Conservation (phyloP, 2,113 vertebrate genomes). For the Mormyrus lacerda region DNA sequence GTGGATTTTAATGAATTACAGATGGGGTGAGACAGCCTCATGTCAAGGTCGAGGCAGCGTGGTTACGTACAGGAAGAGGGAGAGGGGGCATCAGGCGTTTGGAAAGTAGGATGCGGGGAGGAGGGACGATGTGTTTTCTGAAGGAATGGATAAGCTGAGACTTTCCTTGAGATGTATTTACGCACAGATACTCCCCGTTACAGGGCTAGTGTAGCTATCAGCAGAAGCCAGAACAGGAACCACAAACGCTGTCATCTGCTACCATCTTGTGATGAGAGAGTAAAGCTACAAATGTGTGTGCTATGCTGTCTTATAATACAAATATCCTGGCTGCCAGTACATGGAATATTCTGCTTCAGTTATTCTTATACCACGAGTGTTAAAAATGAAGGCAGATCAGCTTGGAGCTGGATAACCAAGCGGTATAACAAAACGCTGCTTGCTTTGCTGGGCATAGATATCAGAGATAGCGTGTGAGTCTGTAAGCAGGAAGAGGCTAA, state of each 20-base stretch:
- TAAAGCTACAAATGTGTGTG: not conserved
- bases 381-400: not conserved
- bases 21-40: not conserved
- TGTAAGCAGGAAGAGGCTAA: not conserved
- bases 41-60: not conserved
- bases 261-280: not conserved
- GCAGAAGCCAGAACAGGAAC: not conserved
- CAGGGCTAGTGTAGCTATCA: not conserved
- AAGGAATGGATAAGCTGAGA: not conserved
- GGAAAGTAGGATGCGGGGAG: not conserved
- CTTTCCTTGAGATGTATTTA: not conserved
- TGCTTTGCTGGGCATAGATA: not conserved
- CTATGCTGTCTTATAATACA: not conserved
- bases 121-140: not conserved
- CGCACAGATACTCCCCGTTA: not conserved
- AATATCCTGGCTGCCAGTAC: not conserved
- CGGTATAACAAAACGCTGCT: not conserved
- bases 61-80: not conserved
- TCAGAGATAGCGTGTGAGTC: not conserved
- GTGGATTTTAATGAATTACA: not conserved
- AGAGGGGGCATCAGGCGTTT: not conserved
- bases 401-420: not conserved
- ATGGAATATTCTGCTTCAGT: not conserved
- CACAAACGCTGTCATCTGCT: not conserved
- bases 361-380: not conserved